phyloP scores from a whole-genome alignment of 2,797 vertebrate species.

The Graptemys geographica region DNA sequence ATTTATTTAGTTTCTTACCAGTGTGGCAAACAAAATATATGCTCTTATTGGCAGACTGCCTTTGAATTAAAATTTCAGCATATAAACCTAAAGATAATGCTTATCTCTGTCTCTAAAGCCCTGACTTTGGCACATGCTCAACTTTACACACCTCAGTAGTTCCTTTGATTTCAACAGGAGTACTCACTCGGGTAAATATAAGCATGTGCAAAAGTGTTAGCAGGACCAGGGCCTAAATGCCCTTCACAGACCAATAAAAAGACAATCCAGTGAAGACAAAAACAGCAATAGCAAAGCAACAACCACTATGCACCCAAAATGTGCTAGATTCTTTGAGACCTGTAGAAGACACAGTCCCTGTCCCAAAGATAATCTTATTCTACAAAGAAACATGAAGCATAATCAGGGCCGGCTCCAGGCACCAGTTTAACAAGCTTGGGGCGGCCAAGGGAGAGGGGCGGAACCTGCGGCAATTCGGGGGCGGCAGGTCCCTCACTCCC shows the following conservation, averaged over 20 bases:
- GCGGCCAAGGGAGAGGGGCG: too few species aligned
- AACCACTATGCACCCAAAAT: neutral
- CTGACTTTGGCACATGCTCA: neutral
- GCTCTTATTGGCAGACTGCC: neutral
- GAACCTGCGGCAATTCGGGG: too few species aligned
- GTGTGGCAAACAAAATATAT: neutral
- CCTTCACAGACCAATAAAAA: neutral
- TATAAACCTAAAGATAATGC: neutral
- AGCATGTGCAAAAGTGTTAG: neutral
- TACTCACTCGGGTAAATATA: neutral
- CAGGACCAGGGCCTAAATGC: neutral
- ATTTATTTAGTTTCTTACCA: conserved; percentile 6
- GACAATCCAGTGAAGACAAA: neutral
- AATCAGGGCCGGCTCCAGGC: neutral
- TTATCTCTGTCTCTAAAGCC: neutral
- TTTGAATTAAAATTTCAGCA: neutral
- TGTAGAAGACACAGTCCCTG: fast-evolving
- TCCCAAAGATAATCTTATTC: neutral
- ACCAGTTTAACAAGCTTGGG: too few species aligned
- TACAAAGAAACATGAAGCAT: neutral
- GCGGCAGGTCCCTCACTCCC: too few species aligned
- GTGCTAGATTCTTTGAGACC: neutral
- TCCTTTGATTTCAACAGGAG: neutral
- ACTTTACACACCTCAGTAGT: neutral
- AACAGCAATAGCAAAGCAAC: neutral